phyloP scores from a whole-genome alignment of 2,113 vertebrate genomes.

The Poicephalus gulielmi region DNA sequence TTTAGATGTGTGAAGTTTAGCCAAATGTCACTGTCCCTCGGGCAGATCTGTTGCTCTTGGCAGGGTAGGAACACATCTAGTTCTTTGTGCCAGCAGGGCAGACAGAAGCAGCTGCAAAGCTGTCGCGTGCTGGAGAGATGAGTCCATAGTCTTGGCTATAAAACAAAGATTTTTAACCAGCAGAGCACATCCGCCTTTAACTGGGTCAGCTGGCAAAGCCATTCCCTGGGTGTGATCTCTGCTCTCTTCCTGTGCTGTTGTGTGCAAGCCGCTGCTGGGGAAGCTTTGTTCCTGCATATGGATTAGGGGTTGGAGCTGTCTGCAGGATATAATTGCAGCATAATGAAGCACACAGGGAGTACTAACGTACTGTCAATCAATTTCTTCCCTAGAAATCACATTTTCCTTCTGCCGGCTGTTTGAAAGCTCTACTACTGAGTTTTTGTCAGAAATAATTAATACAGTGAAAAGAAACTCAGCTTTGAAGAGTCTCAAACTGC shows the following conservation, averaged over 20 bases:
- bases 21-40: neutral
- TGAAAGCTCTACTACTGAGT: conserved; percentile 80
- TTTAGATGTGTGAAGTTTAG: neutral
- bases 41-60: neutral
- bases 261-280: neutral
- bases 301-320: neutral
- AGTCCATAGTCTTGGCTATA: neutral
- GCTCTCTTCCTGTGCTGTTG: neutral
- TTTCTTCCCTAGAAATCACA: conserved; percentile 78
- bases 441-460: conserved; percentile 80
- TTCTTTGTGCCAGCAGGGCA: neutral
- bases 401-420: conserved; percentile 91
- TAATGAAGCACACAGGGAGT: neutral
- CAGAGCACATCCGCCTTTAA: neutral
- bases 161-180: neutral
- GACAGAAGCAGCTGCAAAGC: neutral
- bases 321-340: neutral
- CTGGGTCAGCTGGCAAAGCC: neutral
- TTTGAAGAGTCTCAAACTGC: conserved; percentile 83
- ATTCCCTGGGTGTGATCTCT: neutral
- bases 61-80: neutral
- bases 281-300: neutral
- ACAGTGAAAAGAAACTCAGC: conserved; percentile 79
- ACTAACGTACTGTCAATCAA: neutral
- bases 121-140: neutral